A percentile compares a stretch with the other conserved stretches of the same genome.
These are phyloP conservation scores for Ictalurus furcatus DNA, from an alignment of 2,113 vertebrate species.

Conservation along the genomic window DNA sequence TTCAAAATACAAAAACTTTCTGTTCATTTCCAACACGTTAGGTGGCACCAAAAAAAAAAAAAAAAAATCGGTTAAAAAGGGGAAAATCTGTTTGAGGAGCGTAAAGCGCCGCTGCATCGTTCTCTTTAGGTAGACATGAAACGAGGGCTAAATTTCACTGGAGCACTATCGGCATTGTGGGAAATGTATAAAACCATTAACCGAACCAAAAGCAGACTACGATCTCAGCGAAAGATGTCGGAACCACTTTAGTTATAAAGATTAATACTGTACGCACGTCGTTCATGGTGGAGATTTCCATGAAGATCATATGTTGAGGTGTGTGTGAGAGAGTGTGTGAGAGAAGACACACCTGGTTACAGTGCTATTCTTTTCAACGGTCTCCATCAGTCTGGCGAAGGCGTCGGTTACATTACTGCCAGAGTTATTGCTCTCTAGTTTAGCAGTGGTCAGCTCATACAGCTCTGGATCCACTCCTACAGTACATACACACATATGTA, in stretches of 20 bases:
- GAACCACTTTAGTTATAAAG: background rate
- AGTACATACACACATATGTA: background rate
- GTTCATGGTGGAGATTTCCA: background rate
- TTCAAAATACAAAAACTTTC: background rate
- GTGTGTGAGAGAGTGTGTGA: background rate
- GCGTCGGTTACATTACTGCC: slow-evolving; percentile 78
- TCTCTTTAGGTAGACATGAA: too few relatives aligned
- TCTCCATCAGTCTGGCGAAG: slow-evolving; percentile 86
- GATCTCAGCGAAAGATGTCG: background rate
- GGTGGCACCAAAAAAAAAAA: background rate
- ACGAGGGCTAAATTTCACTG: too few relatives aligned
- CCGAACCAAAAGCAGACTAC: background rate
- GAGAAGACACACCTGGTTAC: slow-evolving; percentile 77
- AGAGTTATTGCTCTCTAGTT: slow-evolving; percentile 77
- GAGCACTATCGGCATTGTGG: too few relatives aligned
- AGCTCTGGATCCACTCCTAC: slow-evolving; percentile 92
- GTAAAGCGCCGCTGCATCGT: background rate
- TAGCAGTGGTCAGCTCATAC: slow-evolving; percentile 87
- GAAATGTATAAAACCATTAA: too few relatives aligned
- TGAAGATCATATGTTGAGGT: background rate
- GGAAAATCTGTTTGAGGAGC: too few relatives aligned
- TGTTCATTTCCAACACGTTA: background rate
- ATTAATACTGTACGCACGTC: background rate
- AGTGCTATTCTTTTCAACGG: slow-evolving; percentile 82
- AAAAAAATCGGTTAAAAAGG: too few relatives aligned